Evolutionary conservation across 1,140 invertebrate genomes (phyloP).

Genomic region (Drosophila parabipectinata): DNA sequence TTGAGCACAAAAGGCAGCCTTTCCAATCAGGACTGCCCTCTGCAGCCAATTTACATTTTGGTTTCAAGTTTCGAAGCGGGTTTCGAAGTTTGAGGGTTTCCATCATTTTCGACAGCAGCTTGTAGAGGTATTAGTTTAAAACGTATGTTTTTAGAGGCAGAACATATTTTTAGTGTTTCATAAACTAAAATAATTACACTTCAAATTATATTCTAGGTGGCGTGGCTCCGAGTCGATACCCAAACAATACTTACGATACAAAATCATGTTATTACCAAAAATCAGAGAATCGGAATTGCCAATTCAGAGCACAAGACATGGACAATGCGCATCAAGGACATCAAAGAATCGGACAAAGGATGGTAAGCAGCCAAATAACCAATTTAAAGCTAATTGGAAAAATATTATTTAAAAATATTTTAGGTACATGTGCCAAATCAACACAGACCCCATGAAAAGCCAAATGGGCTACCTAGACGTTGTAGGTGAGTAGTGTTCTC

Average conservation of each 20-base stretch:
- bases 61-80: not conserved
- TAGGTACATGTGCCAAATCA: slow-evolving; percentile 93
- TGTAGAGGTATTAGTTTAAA: too few relatives aligned
- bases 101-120: not conserved
- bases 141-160: too few relatives aligned
- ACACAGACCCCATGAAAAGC: slow-evolving; percentile 94
- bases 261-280: slow-evolving; percentile 94
- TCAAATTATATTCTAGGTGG: slow-evolving; percentile 87
- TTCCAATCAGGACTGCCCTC: not conserved
- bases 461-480: slow-evolving; percentile 94
- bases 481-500: slow-evolving; percentile 88
- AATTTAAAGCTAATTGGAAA: not conserved
- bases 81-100: too few relatives aligned
- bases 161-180: too few relatives aligned
- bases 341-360: slow-evolving; percentile 91
- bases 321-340: slow-evolving; percentile 92
- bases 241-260: slow-evolving; percentile 96
- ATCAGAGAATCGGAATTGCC: slow-evolving; percentile 93
- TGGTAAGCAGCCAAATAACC: slow-evolving; percentile 84
- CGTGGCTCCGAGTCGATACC: slow-evolving; percentile 95
- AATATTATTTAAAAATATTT: not conserved
- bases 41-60: not conserved
- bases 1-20: not conserved
- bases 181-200: too few relatives aligned
- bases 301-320: slow-evolving; percentile 94